phyloP scores from a whole-genome alignment of 2,888 invertebrate species.

The Pollenia labialis region DNA sequence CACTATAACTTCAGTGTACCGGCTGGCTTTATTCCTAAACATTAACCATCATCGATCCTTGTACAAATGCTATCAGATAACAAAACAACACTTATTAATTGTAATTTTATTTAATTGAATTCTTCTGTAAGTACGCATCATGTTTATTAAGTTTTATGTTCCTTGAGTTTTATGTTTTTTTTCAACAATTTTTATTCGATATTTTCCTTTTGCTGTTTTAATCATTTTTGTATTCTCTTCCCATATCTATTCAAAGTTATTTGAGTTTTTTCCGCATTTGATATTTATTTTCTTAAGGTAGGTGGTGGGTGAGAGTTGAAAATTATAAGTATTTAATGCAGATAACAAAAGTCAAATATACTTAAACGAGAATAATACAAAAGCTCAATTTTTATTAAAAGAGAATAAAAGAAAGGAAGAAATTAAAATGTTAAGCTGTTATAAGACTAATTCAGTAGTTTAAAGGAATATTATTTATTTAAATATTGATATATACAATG shows the following conservation, averaged over 20 bases:
- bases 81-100: slow-evolving; percentile 69
- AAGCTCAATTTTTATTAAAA: slow-evolving; percentile 20
- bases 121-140: slow-evolving; percentile 61
- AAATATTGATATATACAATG: no score
- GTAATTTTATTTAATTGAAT: slow-evolving; percentile 73
- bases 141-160: slow-evolving; percentile 61
- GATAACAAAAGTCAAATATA: slow-evolving; percentile 41
- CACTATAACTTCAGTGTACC: background rate
- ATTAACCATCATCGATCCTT: slow-evolving; percentile 16
- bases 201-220: slow-evolving; percentile 22
- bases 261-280: background rate
- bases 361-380: background rate
- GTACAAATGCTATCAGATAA: slow-evolving; percentile 37
- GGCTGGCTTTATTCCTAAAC: background rate
- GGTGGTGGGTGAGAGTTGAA: slow-evolving; percentile 13
- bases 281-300: background rate
- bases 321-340: slow-evolving; percentile 68
- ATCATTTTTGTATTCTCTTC: slow-evolving; percentile 41
- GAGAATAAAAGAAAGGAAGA: background rate
- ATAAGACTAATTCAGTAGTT: background rate
- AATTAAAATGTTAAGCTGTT: background rate
- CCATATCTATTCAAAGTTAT: slow-evolving; percentile 28
- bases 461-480: background rate
- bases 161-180: slow-evolving; percentile 4
- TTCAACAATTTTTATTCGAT: background rate